Evolutionary conservation across 2,888 invertebrate species (phyloP).

Genomic region (Liodrosophila aerea): DNA sequence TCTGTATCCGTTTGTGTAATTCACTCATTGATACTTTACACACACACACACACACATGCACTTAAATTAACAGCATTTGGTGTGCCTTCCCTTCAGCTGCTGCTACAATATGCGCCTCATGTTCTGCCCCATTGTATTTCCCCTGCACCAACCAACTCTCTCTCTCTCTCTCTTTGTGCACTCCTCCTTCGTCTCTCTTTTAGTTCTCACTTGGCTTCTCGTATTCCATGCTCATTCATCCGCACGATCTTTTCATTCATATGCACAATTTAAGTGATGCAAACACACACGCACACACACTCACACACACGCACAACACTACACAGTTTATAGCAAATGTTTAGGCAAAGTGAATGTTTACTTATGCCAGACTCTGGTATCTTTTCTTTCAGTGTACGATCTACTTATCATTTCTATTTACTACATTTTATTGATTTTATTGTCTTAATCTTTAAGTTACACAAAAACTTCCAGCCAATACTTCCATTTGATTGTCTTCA

Average conservation of each 20-base stretch:
- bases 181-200: background rate
- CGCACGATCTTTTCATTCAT: conserved; percentile 68
- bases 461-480: too few relatives aligned
- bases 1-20: conserved; percentile 28
- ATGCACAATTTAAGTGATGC: conserved; percentile 58
- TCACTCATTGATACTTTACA: conserved; percentile 39
- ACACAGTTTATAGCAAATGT: too few relatives aligned
- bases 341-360: too few relatives aligned
- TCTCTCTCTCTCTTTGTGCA: too few relatives aligned
- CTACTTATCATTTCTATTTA: too few relatives aligned
- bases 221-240: conserved; percentile 65
- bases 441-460: too few relatives aligned
- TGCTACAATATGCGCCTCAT: conserved; percentile 22
- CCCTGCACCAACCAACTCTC: too few relatives aligned
- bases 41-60: conserved; percentile 29
- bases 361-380: too few relatives aligned
- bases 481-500: too few relatives aligned
- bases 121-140: conserved; percentile 6
- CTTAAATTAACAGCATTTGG: conserved; percentile 37
- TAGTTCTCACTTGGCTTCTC: conserved; percentile 29
- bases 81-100: conserved; percentile 7
- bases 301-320: conserved; percentile 5
- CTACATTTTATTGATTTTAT: too few relatives aligned
- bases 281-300: conserved; percentile 16
- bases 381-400: too few relatives aligned